These are phyloP conservation scores for Hydropotes inermis DNA, from an alignment of 2,113 vertebrate species.

Conservation along the genomic window DNA sequence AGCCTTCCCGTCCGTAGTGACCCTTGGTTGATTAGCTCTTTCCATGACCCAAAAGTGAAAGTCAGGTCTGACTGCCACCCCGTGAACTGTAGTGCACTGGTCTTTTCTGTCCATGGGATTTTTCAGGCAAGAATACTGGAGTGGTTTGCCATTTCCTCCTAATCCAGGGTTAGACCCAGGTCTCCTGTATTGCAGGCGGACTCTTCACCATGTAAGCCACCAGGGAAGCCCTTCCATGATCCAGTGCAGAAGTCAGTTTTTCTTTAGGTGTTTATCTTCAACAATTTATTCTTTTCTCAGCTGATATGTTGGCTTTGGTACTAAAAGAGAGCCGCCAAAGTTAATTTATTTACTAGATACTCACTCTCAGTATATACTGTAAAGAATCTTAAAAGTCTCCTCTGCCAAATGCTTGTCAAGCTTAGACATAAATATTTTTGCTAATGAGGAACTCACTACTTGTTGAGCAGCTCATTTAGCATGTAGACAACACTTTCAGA, in stretches of 20 bases:
- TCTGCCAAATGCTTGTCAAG: neutral
- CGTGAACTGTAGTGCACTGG: rapidly evolving
- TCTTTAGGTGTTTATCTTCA: neutral
- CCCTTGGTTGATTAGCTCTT: neutral
- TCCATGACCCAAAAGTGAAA: neutral
- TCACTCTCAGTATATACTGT: neutral
- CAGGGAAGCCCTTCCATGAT: neutral
- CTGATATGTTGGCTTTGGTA: neutral
- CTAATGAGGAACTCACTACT: neutral
- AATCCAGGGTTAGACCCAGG: neutral
- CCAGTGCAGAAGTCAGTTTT: neutral
- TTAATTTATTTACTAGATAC: neutral
- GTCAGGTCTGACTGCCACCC: neutral
- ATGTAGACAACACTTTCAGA: neutral
- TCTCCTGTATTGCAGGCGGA: neutral
- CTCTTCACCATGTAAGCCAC: neutral
- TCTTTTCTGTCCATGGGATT: neutral
- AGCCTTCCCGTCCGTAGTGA: neutral
- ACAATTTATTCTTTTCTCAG: neutral
- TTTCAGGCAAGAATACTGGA: neutral
- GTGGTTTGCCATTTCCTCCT: neutral
- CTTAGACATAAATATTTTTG: slow-evolving; percentile 10
- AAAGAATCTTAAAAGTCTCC: neutral
- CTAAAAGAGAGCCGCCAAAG: neutral
- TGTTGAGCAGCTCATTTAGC: neutral